Evolutionary conservation across 2,113 vertebrate genomes (phyloP).

Genomic region (Hypomesus transpacificus): DNA sequence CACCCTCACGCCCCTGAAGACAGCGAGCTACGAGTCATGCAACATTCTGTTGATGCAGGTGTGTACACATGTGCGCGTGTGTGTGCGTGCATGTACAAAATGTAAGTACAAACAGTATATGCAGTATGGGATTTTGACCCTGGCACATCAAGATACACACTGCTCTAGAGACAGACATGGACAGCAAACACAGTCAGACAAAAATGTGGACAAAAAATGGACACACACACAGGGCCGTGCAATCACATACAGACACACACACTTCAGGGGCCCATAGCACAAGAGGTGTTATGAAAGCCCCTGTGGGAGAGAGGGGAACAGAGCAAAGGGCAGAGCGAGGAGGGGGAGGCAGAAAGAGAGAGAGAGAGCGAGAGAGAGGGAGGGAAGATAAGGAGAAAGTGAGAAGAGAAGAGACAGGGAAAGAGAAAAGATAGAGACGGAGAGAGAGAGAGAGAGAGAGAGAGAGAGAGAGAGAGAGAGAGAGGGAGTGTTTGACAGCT

Average conservation of each 20-base stretch:
- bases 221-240: background rate
- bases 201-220: background rate
- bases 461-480: background rate
- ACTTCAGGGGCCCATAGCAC: background rate
- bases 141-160: background rate
- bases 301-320: slow-evolving; percentile 3
- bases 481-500: background rate
- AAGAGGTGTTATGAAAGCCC: background rate
- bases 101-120: slow-evolving; percentile 2
- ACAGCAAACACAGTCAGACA: background rate
- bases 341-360: background rate
- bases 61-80: slow-evolving; percentile 20
- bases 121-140: background rate
- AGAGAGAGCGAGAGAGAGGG: background rate
- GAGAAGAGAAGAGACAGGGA: background rate
- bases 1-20: slow-evolving; percentile 23
- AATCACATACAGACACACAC: background rate
- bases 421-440: background rate
- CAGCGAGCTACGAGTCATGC: background rate
- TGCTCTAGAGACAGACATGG: background rate
- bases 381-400: background rate
- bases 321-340: slow-evolving; percentile 6
- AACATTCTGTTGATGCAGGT: slow-evolving; percentile 30
- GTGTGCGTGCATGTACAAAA: background rate
- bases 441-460: background rate